Evolutionary conservation across 1,140 invertebrate genomes (phyloP).

Genomic region (Drosophila athabasca): DNA sequence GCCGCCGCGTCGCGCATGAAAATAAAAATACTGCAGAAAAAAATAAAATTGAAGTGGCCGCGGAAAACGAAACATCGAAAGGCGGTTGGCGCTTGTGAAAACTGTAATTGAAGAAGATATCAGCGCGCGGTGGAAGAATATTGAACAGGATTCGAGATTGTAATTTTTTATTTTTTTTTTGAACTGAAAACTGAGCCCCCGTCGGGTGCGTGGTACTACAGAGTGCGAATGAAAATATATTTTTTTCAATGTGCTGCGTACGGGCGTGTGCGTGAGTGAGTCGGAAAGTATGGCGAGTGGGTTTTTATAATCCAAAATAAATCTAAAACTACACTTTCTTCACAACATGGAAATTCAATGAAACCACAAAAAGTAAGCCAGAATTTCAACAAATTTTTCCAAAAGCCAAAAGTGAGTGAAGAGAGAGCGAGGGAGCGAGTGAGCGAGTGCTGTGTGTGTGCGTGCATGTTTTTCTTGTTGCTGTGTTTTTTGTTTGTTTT

Average conservation of each 20-base stretch:
- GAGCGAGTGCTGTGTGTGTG: conserved; percentile 14
- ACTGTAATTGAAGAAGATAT: too few relatives aligned
- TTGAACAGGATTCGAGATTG: too few relatives aligned
- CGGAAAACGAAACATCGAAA: too few relatives aligned
- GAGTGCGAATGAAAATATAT: conserved; percentile 13
- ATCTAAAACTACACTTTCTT: conserved; percentile 18
- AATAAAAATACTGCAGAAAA: too few relatives aligned
- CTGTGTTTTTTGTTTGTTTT: conserved; percentile 16
- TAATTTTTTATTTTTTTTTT: too few relatives aligned
- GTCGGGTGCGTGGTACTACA: too few relatives aligned
- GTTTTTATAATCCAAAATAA: conserved; percentile 39
- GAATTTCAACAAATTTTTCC: conserved; percentile 12
- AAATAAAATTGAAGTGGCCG: too few relatives aligned
- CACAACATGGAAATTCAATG: conserved; percentile 16
- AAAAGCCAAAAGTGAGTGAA: conserved; percentile 9
- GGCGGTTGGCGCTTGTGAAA: too few relatives aligned
- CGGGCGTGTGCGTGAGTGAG: conserved; percentile 47
- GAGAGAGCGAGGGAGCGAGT: not conserved
- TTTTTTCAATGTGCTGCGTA: conserved; percentile 30
- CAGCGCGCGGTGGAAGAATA: too few relatives aligned
- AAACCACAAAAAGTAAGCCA: conserved; percentile 56
- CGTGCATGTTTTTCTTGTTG: conserved; percentile 51
- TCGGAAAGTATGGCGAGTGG: conserved; percentile 58
- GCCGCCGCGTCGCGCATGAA: too few relatives aligned
- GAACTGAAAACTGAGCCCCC: too few relatives aligned